Base-by-base conservation (phyloP, 1,140 invertebrate genomes). In the Scylla paramamosain region DNA sequence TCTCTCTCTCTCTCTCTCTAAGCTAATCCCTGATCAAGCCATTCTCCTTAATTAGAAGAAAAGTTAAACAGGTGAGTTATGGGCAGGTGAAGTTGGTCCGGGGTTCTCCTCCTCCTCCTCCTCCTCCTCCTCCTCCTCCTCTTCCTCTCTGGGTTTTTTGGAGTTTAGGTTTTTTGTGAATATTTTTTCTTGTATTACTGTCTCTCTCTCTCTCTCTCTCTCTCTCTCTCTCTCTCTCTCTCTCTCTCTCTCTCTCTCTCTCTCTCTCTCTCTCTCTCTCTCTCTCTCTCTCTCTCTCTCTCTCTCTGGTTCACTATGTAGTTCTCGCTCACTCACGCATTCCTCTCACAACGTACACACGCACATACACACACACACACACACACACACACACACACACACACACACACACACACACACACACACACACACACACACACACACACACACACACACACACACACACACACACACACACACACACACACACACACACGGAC, bases 21-120 rank as follows among this genome's bases (percentile, higher is more conserved):
- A 20, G 12, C 52, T 59, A 45, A 39, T 4, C 32, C 59, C 89
- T 86, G 94, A 95, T 95, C 94, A 95, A 91, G 94, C 29, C 90
- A 95, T 95, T 95, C 84, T 46, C 90, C 39, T 82, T 92, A 95
- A 95, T 95, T 92, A 95, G 77, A 59, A 86, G 82, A 45, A 20
- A 20, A n/a, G 89, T n/a, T 59, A 20, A 28, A 20, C 48, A 29
- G n/a, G 91, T 92, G 59, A 59, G 31, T 92, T 52, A 92, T 92
- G 28, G 77, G n/a, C 25, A 32, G 59, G 32, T 39, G 86, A 83
- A 93, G 92, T 45, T 82, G 48, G 52, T n/a, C n/a, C 25, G 31
- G 20, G 4, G 4, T n/a, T 31, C 32, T 89, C 25, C 25, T 89
- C 83, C 46, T 31, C 25, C 46, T 45, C 46, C 32, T 89, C 87